These are phyloP conservation scores for Luffia ferchaultella DNA, from an alignment of 2,888 invertebrate genomes.

Conservation along the genomic window DNA sequence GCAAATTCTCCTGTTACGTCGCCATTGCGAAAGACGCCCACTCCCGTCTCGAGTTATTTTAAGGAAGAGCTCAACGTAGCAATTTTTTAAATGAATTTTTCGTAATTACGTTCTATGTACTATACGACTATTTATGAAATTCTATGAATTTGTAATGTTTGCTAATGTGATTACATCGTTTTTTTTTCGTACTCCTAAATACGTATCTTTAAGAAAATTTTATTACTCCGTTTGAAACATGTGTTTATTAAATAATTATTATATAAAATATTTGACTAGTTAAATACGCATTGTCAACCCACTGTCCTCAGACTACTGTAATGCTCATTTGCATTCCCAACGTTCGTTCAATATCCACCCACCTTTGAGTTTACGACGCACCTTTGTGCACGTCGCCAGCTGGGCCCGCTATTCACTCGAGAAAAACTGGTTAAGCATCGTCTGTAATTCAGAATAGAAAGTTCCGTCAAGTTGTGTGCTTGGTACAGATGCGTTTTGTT, in stretches of 20 bases:
- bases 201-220: too few relatives aligned
- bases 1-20: not conserved
- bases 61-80: not conserved
- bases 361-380: conserved; percentile 1
- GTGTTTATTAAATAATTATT: too few relatives aligned
- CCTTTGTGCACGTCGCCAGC: conserved; percentile 4
- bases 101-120: not conserved
- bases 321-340: conserved; percentile 1
- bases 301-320: too few relatives aligned
- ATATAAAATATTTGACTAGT: not conserved
- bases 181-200: too few relatives aligned
- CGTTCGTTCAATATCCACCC: conserved; percentile 2
- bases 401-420: conserved; percentile 3
- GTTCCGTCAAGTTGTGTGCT: too few relatives aligned
- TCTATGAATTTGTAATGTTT: too few relatives aligned
- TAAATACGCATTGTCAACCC: not conserved
- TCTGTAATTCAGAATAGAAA: not conserved
- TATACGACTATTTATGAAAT: too few relatives aligned
- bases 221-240: too few relatives aligned
- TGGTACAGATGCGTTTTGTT: too few relatives aligned
- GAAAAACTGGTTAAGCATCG: not conserved
- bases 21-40: not conserved
- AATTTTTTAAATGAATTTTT: conserved; percentile 4
- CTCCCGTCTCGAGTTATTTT: conserved; percentile 4
- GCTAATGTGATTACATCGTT: too few relatives aligned